A percentile compares a stretch with the other conserved stretches of the same genome.
Evolutionary conservation across 2,797 vertebrate genomes (phyloP).

Genomic region (Chromobotia macracanthus): DNA sequence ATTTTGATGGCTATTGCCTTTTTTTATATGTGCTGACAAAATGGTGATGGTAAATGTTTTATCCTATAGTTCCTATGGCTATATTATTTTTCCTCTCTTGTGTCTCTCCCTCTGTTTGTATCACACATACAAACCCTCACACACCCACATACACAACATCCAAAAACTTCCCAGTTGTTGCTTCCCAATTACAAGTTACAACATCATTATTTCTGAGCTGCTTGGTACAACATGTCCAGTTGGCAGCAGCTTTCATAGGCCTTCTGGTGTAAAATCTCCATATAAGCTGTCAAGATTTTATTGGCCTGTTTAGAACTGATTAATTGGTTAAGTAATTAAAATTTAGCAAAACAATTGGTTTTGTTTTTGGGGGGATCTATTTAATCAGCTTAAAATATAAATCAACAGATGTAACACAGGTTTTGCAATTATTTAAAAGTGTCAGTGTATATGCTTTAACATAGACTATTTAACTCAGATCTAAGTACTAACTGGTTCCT

Average conservation of each 20-base stretch:
- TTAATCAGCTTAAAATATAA: neutral
- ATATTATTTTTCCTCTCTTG: neutral
- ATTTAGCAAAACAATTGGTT: conserved; percentile 2
- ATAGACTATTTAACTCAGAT: neutral
- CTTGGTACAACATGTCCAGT: conserved; percentile 21
- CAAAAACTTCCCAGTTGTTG: conserved; percentile 27
- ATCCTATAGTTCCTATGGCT: conserved; percentile 6
- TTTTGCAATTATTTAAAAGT: neutral
- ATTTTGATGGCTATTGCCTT: neutral
- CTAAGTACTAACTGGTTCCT: neutral
- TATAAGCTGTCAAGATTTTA: neutral
- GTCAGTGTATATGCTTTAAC: neutral
- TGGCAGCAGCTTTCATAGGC: conserved; percentile 22
- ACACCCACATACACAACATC: neutral
- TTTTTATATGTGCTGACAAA: neutral
- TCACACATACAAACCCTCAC: conserved; percentile 4
- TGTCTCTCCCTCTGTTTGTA: conserved; percentile 10
- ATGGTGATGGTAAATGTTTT: neutral
- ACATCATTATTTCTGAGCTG: conserved; percentile 39
- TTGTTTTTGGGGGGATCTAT: neutral
- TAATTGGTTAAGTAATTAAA: conserved; percentile 18
- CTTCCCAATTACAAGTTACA: conserved; percentile 33
- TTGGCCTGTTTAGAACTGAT: conserved; percentile 1
- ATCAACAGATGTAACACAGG: neutral
- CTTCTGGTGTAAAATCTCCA: conserved; percentile 33